Base-by-base conservation (phyloP, 2,888 invertebrate genomes). In the Apantesis nais region DNA sequence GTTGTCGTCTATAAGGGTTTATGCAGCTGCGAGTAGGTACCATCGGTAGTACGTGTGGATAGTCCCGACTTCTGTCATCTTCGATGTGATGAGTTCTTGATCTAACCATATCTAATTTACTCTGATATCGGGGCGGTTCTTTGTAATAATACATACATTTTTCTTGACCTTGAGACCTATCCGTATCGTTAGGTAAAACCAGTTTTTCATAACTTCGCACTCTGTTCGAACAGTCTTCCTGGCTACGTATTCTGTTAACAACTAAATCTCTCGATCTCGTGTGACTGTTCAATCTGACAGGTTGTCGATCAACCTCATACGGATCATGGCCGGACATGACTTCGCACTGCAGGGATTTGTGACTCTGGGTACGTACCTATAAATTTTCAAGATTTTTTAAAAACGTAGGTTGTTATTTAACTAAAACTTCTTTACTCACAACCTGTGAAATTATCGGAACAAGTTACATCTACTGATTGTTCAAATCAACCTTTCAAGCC, bases 321-420 rank as follows among this genome's bases (percentile, higher is more conserved):
- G 82, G 60, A 11, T 88, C 88, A 11, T 78, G 83, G 65, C 75
- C 85, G 0, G 89, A 71, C 25, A 77, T 37, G 3, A 87, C 91
- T 83, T 93, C 92, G 74, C 93, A 93, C 82, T 94, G 93, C 39
- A 94, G 78, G 2, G 94, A 94, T 81, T 94, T 94, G 79, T 94
- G 92, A 65, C 94, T 94, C 29, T 89, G 89, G n/a, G 88, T 86
- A 52, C 90, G 89, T 22, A 84, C 80, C 94, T 93, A 81, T 64
- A 88, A 89, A 66, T 22, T 41, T 11, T 39, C 29, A 29, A 16
- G 2, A n/a, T 52, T n/a, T n/a, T n/a, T n/a, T n/a, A n/a, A 11
- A n/a, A 41, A 9, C 14, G 14, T 5, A 19, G 34, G 34, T 34
- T 34, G 34, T 2, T 2, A 34, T 34, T 34, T 34, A 34, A 34